Evolutionary conservation across 2,797 vertebrate genomes (phyloP), one percentile per base, ranked within the genome.

Genomic region (Oceanodroma leucorhoa): DNA sequence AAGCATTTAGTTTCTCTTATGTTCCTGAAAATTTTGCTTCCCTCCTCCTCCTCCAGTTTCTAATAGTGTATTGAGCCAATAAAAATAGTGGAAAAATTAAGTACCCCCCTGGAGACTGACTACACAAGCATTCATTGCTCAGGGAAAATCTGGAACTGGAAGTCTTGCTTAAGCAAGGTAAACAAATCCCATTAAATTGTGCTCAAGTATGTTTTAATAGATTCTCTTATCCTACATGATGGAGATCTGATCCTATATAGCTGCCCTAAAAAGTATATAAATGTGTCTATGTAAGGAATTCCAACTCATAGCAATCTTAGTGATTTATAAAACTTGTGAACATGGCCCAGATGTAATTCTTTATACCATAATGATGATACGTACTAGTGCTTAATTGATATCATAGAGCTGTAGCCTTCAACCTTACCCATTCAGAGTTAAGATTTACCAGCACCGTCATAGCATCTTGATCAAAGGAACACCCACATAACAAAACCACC

Each of bases 401-500:
- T 18, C 26, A 51, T 13, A 15, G 14, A 66, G 23, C 7, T 15
- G 9, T 61, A 86, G 26, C 41, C n/a, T 66, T 71, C 58, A 66
- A 30, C 5, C 24, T 66, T 34, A 29, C 7, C 6, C n/a, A 21
- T 38, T 29, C 20, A 71, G 40, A 85, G 16, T 26, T 55, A 36
- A 61, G 43, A 77, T 43, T 64, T 46, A 58, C 9, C 34, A 58
- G 32, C 19, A 46, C 5, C 9, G 3, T 23, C 43, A 62, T 5
- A 41, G 6, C 27, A 73, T 26, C 46, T 61, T 27, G 30, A 41
- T 61, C 64, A 71, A 58, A 64, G 38, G 24, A 54, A 51, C 5
- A 18, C 2, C 12, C 51, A 61, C 0, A 0, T 20, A 71, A 41
- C 40, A 43, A 20, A 3, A 2, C 7, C 22, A 38, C 6, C 29